Evolutionary conservation across 2,888 invertebrate species (phyloP).

Genomic region (Habrosyne pyritoides): DNA sequence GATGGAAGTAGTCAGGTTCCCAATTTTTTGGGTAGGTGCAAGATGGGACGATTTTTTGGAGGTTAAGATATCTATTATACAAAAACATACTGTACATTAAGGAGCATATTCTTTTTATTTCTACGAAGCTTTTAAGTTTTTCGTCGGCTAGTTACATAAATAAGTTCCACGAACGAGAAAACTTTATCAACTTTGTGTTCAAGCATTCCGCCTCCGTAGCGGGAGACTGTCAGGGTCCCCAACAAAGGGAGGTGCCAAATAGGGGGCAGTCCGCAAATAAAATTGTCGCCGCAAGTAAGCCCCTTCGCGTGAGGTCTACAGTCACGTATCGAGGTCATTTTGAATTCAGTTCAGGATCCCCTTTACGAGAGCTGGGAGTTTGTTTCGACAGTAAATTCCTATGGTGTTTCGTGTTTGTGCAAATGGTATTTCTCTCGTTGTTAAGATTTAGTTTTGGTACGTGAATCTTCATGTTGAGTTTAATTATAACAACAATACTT

Average conservation of each 20-base stretch:
- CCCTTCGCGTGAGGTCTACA: slow-evolving; percentile 21
- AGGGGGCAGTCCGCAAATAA: slow-evolving; percentile 60
- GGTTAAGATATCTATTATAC: too few species aligned
- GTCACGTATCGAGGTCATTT: slow-evolving; percentile 67
- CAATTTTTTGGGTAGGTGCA: too few species aligned
- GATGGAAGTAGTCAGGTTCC: too few species aligned
- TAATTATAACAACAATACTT: background rate
- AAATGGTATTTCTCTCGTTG: slow-evolving; percentile 24
- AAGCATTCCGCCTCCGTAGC: slow-evolving; percentile 16
- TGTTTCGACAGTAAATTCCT: slow-evolving; percentile 62
- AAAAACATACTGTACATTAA: too few species aligned
- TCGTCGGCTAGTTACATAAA: slow-evolving; percentile 15
- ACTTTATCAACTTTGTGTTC: slow-evolving; percentile 26
- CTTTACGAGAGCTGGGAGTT: slow-evolving; percentile 47
- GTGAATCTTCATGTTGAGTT: background rate
- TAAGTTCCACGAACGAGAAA: slow-evolving; percentile 24
- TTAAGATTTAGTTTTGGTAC: background rate
- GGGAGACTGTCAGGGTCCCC: slow-evolving; percentile 17
- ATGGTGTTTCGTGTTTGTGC: slow-evolving; percentile 36
- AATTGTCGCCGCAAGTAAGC: slow-evolving; percentile 51
- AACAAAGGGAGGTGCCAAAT: slow-evolving; percentile 55
- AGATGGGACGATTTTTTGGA: too few species aligned
- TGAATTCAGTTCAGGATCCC: slow-evolving; percentile 60
- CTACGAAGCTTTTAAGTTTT: background rate
- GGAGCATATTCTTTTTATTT: too few species aligned